A percentile compares a stretch with the other conserved stretches of the same genome.
Evolutionary conservation across 2,113 vertebrate genomes (phyloP).

Genomic region (Rafetus swinhoei): DNA sequence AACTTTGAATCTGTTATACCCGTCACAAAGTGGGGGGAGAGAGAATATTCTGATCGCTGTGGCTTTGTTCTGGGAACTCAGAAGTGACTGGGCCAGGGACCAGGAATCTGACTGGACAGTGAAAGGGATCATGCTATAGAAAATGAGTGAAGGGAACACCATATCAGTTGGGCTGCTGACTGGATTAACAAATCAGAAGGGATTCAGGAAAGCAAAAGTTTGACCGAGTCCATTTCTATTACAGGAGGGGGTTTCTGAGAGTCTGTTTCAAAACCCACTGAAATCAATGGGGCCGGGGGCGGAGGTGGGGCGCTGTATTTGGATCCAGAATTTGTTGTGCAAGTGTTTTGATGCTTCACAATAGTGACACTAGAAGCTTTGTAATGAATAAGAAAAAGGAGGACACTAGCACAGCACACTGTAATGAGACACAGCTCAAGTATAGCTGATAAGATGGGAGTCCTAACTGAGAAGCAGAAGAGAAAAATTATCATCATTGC

Average conservation of each 20-base stretch:
- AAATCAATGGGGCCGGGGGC: neutral
- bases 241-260: neutral
- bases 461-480: neutral
- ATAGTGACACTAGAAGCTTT: neutral
- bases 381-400: neutral
- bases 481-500: neutral
- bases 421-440: neutral
- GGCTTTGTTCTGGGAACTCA: neutral
- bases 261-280: neutral
- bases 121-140: neutral
- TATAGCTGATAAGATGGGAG: neutral
- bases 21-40: neutral
- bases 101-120: neutral
- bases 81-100: too few species aligned
- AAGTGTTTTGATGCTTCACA: neutral
- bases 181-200: neutral
- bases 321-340: neutral
- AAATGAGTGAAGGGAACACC: neutral
- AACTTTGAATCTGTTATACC: neutral
- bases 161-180: accelerated
- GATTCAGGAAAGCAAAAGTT: neutral
- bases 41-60: too few species aligned
- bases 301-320: neutral
- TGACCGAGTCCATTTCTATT: neutral
- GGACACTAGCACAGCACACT: neutral